Evolutionary conservation across 2,113 vertebrate species (phyloP), one percentile per base, ranked within the genome.

Genomic region (Atractosteus spatula): DNA sequence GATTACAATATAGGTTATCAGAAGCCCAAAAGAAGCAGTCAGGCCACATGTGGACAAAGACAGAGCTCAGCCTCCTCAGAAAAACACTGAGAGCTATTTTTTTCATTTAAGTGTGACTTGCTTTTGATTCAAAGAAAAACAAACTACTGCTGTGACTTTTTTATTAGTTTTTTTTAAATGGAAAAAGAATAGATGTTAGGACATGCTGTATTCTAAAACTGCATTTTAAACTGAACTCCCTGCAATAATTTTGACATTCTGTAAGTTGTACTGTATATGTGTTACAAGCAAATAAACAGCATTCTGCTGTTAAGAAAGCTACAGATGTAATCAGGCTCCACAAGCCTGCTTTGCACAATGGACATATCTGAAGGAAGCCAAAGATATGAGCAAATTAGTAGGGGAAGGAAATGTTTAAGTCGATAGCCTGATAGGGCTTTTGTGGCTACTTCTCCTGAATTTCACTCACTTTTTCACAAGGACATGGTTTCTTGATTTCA

Each of bases 341-440:
- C 29, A 29, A 1, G 29, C 29, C 29, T 29, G 29, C 4, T 59
- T 59, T 59, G 57, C 4, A 59, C 57, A 59, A 16, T 59, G 57
- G 13, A n/a, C 5, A n/a, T 13, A 13, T 2, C 57, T 59, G 79
- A 80, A 87, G 87, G 88, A 90, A 91, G 82, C 80, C 47, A 74
- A 81, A 44, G 85, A 90, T 88, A 87, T 82, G 80, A 86, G 84
- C 77, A 86, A 84, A 90, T 88, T 88, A 86, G 83, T 83, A 84
- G 76, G 70, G 89, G 89, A 90, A 92, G 89, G 89, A 92, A 91
- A 88, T 88, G 85, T 90, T 92, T 88, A 84, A 86, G 84, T 85
- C 76, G 82, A 74, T 79, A 72, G 79, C 79, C 82, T 83, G 82
- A 83, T 79, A 81, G 77, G 82, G 79, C 82, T 81, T 83, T 71